Percentiles rank a stretch among this genome's conserved stretches.
These are phyloP conservation scores for Leptopilina myrica DNA, from an alignment of 2,888 invertebrate genomes.

Conservation along the genomic window DNA sequence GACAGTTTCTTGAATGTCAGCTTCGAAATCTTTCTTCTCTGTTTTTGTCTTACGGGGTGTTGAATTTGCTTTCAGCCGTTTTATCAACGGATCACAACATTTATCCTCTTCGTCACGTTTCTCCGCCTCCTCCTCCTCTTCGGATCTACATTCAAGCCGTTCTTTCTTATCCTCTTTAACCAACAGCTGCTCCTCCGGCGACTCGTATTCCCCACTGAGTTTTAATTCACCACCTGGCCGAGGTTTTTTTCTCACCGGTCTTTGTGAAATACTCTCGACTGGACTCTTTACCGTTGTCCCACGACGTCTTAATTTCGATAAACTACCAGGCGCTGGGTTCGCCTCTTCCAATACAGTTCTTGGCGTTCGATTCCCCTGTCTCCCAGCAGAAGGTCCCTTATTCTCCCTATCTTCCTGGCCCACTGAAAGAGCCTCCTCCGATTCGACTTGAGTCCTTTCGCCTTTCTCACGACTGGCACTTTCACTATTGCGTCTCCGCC, in stretches of 20 bases:
- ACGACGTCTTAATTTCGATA: slow-evolving; percentile 70
- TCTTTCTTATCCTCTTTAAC: slow-evolving; percentile 44
- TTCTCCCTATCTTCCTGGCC: slow-evolving; percentile 74
- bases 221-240: slow-evolving; percentile 45
- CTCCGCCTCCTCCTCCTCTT: slow-evolving; percentile 51
- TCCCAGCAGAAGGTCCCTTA: slow-evolving; percentile 71
- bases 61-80: slow-evolving; percentile 65
- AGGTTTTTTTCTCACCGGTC: slow-evolving; percentile 63
- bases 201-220: slow-evolving; percentile 38
- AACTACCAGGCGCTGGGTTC: slow-evolving; percentile 65
- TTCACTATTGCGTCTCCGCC: slow-evolving; percentile 70
- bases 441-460: slow-evolving; percentile 57
- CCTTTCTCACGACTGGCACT: slow-evolving; percentile 65
- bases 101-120: slow-evolving; percentile 57
- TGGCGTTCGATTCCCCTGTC: slow-evolving; percentile 66
- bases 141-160: slow-evolving; percentile 42
- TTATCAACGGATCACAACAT: slow-evolving; percentile 64
- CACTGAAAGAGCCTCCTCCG: slow-evolving; percentile 60
- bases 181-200: slow-evolving; percentile 26
- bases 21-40: slow-evolving; percentile 35
- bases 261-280: slow-evolving; percentile 60
- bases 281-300: slow-evolving; percentile 63
- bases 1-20: slow-evolving; percentile 38
- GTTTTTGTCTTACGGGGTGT: slow-evolving; percentile 25
- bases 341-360: slow-evolving; percentile 72